Evolutionary conservation across 2,797 vertebrate genomes (phyloP), one percentile per base, ranked within the genome.

Genomic region (Anableps anableps): DNA sequence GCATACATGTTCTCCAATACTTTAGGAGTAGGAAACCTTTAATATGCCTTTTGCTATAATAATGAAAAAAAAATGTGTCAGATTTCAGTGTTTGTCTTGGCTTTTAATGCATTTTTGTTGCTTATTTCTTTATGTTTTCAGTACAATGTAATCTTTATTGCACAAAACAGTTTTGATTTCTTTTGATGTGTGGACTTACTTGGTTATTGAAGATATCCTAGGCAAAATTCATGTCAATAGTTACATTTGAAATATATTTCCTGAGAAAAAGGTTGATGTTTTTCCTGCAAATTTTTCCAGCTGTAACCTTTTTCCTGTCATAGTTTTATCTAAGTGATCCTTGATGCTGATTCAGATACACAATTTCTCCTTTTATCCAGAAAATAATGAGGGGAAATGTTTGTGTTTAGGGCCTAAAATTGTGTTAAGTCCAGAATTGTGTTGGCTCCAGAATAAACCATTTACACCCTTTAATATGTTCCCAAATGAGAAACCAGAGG

Each of bases 401-500:
- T 72, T 6, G 8, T 51, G 17, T 75, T 87, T 73, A 50, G 19
- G 55, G 80, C 64, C 48, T 17, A 43, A 71, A 66, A 75, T 74
- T 26, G 58, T 60, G 23, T 55, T 78, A 64, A 64, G 76, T 80
- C 60, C n/a, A n/a, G n/a, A n/a, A n/a, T n/a, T n/a, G n/a, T n/a
- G 89, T 87, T 74, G 36, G 43, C 72, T 74, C 36, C n/a, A 53
- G 66, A 78, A 75, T 72, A 53, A 72, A 19, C 47, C 72, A 31
- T 62, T 81, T 72, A 48, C 5, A 60, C 4, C 17, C 51, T 72
- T 81, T 43, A 73, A 76, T 79, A 21, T 0, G 14, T 78, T 66
- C 10, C 31, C 31, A 80, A 60, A 85, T 83, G 11, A 81, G 29
- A 84, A 81, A 77, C 58, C 21, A 19, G 53, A 53, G 14, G 38